Evolutionary conservation across 2,797 vertebrate species (phyloP).

Genomic region (Momotus momota): DNA sequence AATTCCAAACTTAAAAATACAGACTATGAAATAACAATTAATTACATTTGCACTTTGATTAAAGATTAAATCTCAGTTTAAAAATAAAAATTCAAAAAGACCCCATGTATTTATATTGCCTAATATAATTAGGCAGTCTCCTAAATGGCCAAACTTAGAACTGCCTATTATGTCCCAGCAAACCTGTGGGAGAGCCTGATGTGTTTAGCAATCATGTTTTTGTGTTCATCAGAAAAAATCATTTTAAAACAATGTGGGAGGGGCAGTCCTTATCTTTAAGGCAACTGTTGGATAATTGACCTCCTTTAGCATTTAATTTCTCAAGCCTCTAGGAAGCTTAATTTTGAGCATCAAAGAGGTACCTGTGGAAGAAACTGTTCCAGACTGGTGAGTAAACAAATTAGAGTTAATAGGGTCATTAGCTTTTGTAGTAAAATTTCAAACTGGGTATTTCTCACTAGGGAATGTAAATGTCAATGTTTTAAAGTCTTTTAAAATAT

Average conservation of each 20-base stretch:
- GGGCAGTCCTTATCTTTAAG: constrained; percentile 75
- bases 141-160: constrained; percentile 48
- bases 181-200: constrained; percentile 58
- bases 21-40: constrained; percentile 39
- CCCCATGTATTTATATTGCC: neutral
- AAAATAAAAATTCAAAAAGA: neutral
- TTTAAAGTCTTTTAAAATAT: constrained; percentile 70
- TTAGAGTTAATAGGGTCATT: constrained; percentile 82
- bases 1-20: constrained; percentile 25
- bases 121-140: constrained; percentile 59
- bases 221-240: constrained; percentile 63
- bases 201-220: constrained; percentile 58
- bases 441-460: constrained; percentile 72
- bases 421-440: constrained; percentile 79
- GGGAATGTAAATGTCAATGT: constrained; percentile 66
- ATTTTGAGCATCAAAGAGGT: constrained; percentile 81
- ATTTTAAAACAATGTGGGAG: constrained; percentile 73
- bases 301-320: constrained; percentile 82
- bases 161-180: constrained; percentile 57
- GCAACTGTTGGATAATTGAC: constrained; percentile 80
- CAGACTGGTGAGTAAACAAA: constrained; percentile 83
- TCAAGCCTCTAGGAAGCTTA: constrained; percentile 80
- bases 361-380: constrained; percentile 81
- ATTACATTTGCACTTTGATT: constrained; percentile 45
- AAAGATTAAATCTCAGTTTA: constrained; percentile 30